Evolutionary conservation across 2,888 invertebrate species (phyloP).

Genomic region (Liodrosophila aerea): DNA sequence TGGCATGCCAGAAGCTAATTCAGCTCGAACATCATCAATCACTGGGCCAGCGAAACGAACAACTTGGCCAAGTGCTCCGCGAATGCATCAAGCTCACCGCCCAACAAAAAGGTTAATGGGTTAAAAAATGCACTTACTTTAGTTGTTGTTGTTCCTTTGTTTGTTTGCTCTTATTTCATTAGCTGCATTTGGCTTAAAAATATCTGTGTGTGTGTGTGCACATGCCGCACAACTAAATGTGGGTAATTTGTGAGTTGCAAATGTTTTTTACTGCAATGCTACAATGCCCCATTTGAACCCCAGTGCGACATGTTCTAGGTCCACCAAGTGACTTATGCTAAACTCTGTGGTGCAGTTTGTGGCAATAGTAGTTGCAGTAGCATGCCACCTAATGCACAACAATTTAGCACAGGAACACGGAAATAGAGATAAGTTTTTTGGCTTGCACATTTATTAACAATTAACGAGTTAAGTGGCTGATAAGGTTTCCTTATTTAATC

Average conservation of each 20-base stretch:
- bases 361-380: conserved; percentile 48
- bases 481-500: neutral
- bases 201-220: too few species aligned
- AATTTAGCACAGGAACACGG: conserved; percentile 52
- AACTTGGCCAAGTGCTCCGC: conserved; percentile 1
- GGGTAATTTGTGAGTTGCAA: conserved; percentile 67
- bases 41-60: neutral
- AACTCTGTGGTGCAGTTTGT: conserved; percentile 51
- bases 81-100: conserved; percentile 60
- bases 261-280: conserved; percentile 24
- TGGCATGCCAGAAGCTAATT: conserved; percentile 60
- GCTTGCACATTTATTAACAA: conserved; percentile 14
- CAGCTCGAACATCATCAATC: conserved; percentile 24
- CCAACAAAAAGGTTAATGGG: conserved; percentile 65
- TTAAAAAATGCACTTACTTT: conserved; percentile 52
- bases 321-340: conserved; percentile 41
- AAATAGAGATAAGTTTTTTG: conserved; percentile 33
- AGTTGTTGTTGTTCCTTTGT: conserved; percentile 29
- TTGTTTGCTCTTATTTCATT: too few species aligned
- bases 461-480: neutral
- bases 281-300: conserved; percentile 9
- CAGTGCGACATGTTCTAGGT: conserved; percentile 17
- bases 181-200: conserved; percentile 48
- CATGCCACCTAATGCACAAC: conserved; percentile 36
- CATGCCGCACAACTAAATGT: conserved; percentile 57